Percentiles rank a stretch among this genome's conserved stretches.
These are phyloP conservation scores for Drosophila santomea DNA, from an alignment of 1,140 invertebrate species.

Conservation along the genomic window DNA sequence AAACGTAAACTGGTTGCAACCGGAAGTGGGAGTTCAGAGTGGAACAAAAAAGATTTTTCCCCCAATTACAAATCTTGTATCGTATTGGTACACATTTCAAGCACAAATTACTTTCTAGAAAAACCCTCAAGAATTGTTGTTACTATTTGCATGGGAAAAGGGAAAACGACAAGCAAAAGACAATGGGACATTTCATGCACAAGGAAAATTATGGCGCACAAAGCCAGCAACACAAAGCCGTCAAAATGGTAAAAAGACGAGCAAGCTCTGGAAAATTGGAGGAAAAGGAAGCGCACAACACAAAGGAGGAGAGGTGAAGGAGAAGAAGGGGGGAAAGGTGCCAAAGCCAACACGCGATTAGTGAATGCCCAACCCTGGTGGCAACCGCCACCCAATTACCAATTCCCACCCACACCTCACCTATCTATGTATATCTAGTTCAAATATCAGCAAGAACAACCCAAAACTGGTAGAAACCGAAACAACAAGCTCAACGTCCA, in stretches of 20 bases:
- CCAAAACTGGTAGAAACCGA: constrained; percentile 28
- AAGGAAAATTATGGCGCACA: constrained; percentile 1
- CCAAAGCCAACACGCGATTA: constrained; percentile 48
- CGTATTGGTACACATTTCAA: no score
- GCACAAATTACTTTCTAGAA: no score
- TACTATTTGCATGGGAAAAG: constrained; percentile 4
- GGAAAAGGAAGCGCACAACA: constrained; percentile 17
- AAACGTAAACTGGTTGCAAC: constrained; percentile 13
- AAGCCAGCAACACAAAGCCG: constrained; percentile 11
- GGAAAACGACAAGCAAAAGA: constrained; percentile 31
- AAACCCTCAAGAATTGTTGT: no score
- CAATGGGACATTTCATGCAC: constrained; percentile 8
- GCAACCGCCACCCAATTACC: constrained; percentile 13
- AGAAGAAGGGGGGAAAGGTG: neutral
- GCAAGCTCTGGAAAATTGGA: constrained; percentile 15
- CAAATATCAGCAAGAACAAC: constrained; percentile 45
- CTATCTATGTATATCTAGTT: constrained; percentile 54
- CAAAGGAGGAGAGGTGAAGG: neutral
- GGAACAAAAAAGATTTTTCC: no score
- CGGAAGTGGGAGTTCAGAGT: neutral
- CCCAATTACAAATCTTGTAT: no score
- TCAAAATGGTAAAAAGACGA: constrained; percentile 14
- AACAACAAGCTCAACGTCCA: constrained; percentile 14
- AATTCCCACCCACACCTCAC: constrained; percentile 9
- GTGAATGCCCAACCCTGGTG: constrained; percentile 23